These are phyloP conservation scores for Cettia cetti DNA, from an alignment of 2,113 vertebrate species.

Conservation along the genomic window DNA sequence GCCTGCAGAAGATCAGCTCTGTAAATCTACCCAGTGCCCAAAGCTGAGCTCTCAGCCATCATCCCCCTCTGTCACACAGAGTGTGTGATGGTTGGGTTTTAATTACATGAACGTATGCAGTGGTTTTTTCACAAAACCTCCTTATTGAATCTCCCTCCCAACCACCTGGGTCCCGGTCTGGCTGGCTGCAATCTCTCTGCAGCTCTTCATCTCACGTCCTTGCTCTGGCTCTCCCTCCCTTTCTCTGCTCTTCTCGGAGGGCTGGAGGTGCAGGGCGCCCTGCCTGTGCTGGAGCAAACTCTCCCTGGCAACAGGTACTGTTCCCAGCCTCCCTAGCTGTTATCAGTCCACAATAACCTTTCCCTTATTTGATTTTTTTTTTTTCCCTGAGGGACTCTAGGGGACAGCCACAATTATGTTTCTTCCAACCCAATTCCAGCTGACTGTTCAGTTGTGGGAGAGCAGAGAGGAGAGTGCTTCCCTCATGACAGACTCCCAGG, in stretches of 20 bases:
- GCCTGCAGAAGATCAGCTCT: not conserved
- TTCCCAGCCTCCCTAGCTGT: constrained; percentile 17
- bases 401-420: not conserved
- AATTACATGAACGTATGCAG: not conserved
- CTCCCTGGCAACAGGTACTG: not conserved
- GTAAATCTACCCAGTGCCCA: not conserved
- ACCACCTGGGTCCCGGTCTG: not conserved
- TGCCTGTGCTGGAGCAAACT: not conserved
- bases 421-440: not conserved
- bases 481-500: accelerated
- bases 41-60: accelerated
- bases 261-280: not conserved
- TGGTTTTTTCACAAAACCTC: not conserved
- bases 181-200: not conserved
- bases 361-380: not conserved
- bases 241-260: not conserved
- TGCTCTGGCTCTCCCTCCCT: not conserved
- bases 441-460: accelerated
- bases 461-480: accelerated
- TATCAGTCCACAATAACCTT: constrained; percentile 51
- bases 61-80: not conserved
- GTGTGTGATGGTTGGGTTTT: accelerated
- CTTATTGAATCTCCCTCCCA: not conserved
- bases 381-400: not conserved
- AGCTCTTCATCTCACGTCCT: not conserved